These are phyloP conservation scores for Pseudochirops corinnae DNA, from an alignment of 2,797 vertebrate genomes.

Conservation along the genomic window DNA sequence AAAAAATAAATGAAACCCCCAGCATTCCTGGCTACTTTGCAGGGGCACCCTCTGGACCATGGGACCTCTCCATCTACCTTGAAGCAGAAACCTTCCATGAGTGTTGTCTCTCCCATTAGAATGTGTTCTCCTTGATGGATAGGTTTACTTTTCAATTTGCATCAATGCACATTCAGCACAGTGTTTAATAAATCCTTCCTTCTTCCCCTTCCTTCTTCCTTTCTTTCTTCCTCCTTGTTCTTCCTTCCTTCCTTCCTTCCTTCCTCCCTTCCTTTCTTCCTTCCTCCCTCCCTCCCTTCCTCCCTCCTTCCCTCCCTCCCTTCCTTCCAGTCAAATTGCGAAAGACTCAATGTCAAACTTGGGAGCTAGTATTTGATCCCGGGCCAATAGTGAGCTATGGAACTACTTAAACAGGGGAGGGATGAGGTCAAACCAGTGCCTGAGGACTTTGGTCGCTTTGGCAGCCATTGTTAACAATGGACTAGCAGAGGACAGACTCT, in stretches of 20 bases:
- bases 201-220: accelerated
- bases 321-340: not conserved
- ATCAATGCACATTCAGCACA: not conserved
- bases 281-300: no score
- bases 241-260: not conserved
- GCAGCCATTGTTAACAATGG: not conserved
- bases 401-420: not conserved
- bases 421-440: not conserved
- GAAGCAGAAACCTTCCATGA: not conserved
- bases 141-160: not conserved
- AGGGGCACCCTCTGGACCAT: not conserved
- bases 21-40: not conserved
- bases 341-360: not conserved
- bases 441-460: not conserved
- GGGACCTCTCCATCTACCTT: not conserved
- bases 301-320: not conserved
- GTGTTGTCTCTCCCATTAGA: not conserved
- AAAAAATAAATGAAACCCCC: not conserved
- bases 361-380: not conserved
- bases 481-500: not conserved
- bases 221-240: accelerated
- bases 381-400: not conserved
- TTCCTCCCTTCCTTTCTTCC: not conserved
- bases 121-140: not conserved
- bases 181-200: not conserved